phyloP scores from a whole-genome alignment of 1,140 invertebrate genomes.

The Tetranychus cinnabarinus region DNA sequence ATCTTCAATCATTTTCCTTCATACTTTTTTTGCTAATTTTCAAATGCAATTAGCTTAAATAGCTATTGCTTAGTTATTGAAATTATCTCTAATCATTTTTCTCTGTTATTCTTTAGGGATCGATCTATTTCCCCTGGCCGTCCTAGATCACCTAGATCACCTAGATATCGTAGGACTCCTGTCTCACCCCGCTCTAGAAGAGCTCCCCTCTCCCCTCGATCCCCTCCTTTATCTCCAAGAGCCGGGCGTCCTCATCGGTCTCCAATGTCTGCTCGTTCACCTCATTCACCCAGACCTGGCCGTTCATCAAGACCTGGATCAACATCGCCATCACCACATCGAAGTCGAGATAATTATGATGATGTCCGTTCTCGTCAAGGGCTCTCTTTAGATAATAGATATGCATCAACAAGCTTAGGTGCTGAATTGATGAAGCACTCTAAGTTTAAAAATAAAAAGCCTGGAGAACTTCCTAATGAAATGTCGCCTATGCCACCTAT shows the following conservation, averaged over 20 bases:
- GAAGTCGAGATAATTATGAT: background rate
- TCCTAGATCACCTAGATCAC: background rate
- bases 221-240: background rate
- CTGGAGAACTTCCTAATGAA: background rate
- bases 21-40: no score
- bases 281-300: background rate
- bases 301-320: background rate
- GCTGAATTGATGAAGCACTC: constrained; percentile 22
- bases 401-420: constrained; percentile 16
- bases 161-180: background rate
- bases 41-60: background rate
- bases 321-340: background rate
- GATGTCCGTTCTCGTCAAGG: background rate
- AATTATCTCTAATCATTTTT: background rate
- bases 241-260: background rate
- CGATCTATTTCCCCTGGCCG: background rate
- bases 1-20: no score
- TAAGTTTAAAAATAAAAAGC: background rate
- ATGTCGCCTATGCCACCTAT: background rate
- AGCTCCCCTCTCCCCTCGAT: background rate
- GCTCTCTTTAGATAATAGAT: constrained; percentile 1
- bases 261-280: background rate
- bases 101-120: background rate
- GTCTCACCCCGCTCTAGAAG: background rate
- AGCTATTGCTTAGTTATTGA: background rate